Conservation (phyloP, 64 coral and sea anemone genomes). For the Montipora efflorescens region DNA sequence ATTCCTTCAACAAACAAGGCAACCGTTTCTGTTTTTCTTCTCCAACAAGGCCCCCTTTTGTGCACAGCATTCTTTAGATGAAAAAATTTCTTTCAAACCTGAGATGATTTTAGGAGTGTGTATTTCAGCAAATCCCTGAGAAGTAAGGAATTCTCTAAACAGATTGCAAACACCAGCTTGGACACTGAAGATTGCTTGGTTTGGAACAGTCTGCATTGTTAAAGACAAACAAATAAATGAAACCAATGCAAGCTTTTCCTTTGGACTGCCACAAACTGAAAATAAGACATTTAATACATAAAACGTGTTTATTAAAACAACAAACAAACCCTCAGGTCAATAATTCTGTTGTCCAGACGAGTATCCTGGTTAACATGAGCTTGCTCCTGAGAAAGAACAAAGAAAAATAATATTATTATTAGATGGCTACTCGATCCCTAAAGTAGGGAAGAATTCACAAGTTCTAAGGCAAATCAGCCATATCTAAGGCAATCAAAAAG, state of each 20-base stretch:
- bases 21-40: too few relatives aligned
- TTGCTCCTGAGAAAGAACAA: conserved; percentile 30
- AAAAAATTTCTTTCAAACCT: conserved; percentile 48
- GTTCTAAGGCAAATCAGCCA: too few relatives aligned
- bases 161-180: conserved; percentile 94
- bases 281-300: too few relatives aligned
- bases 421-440: not conserved
- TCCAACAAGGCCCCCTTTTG: too few relatives aligned
- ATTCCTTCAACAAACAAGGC: too few relatives aligned
- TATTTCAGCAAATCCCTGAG: conserved; percentile 89
- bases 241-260: not conserved
- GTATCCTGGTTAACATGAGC: conserved; percentile 96
- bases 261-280: too few relatives aligned
- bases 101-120: conserved; percentile 99
- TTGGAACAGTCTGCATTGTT: conserved; percentile 82
- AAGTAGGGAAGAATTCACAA: too few relatives aligned
- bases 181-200: conserved; percentile 94
- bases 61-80: too few relatives aligned
- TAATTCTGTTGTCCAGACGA: conserved; percentile 92
- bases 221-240: not conserved
- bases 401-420: not conserved
- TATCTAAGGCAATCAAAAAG: too few relatives aligned
- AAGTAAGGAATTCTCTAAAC: conserved; percentile 87
- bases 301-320: not conserved
- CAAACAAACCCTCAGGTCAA: conserved; percentile 86